phyloP scores from a whole-genome alignment of 2,113 vertebrate species.

The Xiphophorus hellerii region DNA sequence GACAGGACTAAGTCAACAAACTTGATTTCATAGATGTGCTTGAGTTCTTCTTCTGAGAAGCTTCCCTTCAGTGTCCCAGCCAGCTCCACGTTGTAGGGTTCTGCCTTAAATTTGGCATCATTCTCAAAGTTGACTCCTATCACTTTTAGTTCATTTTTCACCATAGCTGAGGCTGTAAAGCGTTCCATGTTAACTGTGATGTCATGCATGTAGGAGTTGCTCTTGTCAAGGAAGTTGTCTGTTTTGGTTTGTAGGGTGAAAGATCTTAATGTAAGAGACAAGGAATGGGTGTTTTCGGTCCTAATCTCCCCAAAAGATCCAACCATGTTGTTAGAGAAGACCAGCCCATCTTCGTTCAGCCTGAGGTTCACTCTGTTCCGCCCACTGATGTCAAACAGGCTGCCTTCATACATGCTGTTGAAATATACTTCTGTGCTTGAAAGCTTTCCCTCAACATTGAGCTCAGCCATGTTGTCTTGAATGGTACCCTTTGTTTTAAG shows the following conservation, averaged over 20 bases:
- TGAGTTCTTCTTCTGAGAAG: conserved; percentile 82
- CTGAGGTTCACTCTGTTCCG: conserved; percentile 85
- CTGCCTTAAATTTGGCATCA: conserved; percentile 80
- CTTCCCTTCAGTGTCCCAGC: conserved; percentile 83
- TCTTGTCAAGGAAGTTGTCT: conserved; percentile 81
- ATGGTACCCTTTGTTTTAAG: conserved; percentile 82
- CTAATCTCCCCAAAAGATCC: conserved; percentile 84
- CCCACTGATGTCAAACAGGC: conserved; percentile 80
- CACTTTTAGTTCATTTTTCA: conserved; percentile 86
- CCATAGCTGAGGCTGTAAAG: conserved; percentile 71
- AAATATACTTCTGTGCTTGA: conserved; percentile 78
- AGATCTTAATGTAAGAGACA: conserved; percentile 80
- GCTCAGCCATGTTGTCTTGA: conserved; percentile 82
- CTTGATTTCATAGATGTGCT: conserved; percentile 84
- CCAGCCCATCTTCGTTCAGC: conserved; percentile 85
- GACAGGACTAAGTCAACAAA: conserved; percentile 80
- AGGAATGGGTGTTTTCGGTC: conserved; percentile 82
- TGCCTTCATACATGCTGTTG: conserved; percentile 81
- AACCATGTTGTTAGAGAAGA: conserved; percentile 84
- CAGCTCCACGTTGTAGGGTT: conserved; percentile 83
- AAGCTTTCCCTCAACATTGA: conserved; percentile 84
- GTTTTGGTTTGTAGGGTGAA: conserved; percentile 83
- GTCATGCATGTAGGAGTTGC: conserved; percentile 87
- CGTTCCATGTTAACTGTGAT: conserved; percentile 82
- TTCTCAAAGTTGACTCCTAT: conserved; percentile 79